Evolutionary conservation across 2,888 invertebrate genomes (phyloP).

Genomic region (Omphaloscelis lunosa): DNA sequence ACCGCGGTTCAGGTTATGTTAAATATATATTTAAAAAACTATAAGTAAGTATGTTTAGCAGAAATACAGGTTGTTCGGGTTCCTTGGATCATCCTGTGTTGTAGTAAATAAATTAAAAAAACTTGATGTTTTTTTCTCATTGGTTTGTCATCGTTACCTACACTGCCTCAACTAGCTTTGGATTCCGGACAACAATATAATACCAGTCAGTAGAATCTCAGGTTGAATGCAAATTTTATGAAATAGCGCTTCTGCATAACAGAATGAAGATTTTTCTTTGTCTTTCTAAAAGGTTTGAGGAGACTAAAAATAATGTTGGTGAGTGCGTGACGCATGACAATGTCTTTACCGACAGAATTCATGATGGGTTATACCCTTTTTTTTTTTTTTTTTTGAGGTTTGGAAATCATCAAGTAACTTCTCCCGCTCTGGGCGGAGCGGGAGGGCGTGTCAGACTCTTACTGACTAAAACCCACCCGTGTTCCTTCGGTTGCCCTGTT

Average conservation of each 20-base stretch:
- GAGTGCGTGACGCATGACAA: no score
- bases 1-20: conserved; percentile 44
- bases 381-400: no score
- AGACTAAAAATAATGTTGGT: background rate
- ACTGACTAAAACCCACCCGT: no score
- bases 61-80: conserved; percentile 54
- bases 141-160: background rate
- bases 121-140: conserved; percentile 20
- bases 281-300: background rate
- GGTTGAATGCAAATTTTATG: background rate
- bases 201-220: background rate
- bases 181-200: background rate
- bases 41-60: background rate
- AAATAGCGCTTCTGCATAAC: background rate
- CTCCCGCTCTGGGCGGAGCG: no score
- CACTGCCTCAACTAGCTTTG: background rate
- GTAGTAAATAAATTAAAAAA: conserved; percentile 51
- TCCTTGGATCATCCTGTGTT: conserved; percentile 23
- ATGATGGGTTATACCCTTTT: background rate
- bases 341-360: background rate
- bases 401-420: no score
- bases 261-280: background rate
- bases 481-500: no score
- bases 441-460: no score
- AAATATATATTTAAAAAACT: conserved; percentile 24